phyloP scores from a whole-genome alignment of 2,113 vertebrate genomes.

The Megaleporinus macrocephalus region DNA sequence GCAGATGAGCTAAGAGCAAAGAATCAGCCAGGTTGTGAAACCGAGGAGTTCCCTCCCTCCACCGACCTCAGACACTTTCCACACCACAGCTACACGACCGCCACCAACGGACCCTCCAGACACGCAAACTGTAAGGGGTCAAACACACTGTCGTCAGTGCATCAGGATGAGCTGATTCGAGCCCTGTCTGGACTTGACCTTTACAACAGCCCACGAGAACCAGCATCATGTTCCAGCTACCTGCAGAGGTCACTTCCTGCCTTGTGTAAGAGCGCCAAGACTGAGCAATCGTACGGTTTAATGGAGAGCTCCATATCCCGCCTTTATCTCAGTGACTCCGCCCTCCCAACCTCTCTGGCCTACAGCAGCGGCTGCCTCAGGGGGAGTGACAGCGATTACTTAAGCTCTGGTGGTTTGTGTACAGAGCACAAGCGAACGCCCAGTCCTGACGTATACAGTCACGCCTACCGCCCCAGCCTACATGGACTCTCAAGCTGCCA shows the following conservation, averaged over 20 bases:
- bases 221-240: conserved; percentile 27
- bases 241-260: conserved; percentile 27
- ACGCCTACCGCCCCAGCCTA: not conserved
- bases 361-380: conserved; percentile 65
- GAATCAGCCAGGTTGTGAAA: conserved; percentile 61
- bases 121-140: not conserved
- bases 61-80: not conserved
- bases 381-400: not conserved
- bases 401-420: not conserved
- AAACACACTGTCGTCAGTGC: not conserved
- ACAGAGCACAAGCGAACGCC: not conserved
- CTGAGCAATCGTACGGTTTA: conserved; percentile 70
- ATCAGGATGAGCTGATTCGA: not conserved
- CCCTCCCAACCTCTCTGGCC: conserved; percentile 43
- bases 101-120: not conserved
- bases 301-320: conserved; percentile 63
- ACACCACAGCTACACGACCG: not conserved
- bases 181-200: conserved; percentile 42
- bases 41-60: not conserved
- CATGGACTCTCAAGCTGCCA: not conserved
- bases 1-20: conserved; percentile 88
- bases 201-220: conserved; percentile 44
- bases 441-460: not conserved
- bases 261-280: conserved; percentile 42
- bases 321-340: conserved; percentile 59